phyloP scores from a whole-genome alignment of 2,113 vertebrate genomes.

The Zosterops lateralis region DNA sequence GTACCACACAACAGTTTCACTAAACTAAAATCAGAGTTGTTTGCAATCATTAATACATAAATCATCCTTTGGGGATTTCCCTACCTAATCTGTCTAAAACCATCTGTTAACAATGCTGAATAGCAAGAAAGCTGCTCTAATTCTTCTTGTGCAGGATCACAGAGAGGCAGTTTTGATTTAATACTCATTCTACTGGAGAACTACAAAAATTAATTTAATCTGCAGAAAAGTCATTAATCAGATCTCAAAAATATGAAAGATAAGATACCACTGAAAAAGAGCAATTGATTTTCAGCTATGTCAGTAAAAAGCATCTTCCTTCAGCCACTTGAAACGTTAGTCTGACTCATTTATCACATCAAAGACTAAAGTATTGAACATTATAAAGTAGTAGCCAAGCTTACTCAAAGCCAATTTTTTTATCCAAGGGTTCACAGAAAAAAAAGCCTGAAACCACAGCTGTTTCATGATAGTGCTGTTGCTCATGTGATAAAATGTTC shows the following conservation, averaged over 20 bases:
- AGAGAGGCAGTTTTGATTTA: constrained; percentile 6
- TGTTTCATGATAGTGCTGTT: not conserved
- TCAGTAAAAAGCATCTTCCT: not conserved
- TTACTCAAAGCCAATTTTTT: not conserved
- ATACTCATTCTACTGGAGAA: not conserved
- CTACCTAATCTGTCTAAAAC: constrained; percentile 51
- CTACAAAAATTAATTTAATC: constrained; percentile 1
- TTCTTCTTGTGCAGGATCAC: not conserved
- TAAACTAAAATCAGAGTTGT: constrained; percentile 35
- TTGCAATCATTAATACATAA: constrained; percentile 53
- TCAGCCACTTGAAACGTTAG: not conserved
- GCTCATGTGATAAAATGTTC: not conserved
- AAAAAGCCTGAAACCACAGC: not conserved
- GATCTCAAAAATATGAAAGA: not conserved
- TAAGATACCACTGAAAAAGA: not conserved
- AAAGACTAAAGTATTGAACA: not conserved
- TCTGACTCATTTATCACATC: not conserved
- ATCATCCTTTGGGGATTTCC: constrained; percentile 20
- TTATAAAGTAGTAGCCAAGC: not conserved
- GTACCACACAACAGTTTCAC: not conserved
- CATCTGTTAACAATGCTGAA: constrained; percentile 52
- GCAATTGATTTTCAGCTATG: constrained; percentile 8
- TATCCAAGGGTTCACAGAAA: not conserved
- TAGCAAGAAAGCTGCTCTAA: constrained; percentile 28
- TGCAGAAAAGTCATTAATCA: constrained; percentile 2